Evolutionary conservation across 2,888 invertebrate genomes (phyloP).

Genomic region (Agrochola lychnidis): DNA sequence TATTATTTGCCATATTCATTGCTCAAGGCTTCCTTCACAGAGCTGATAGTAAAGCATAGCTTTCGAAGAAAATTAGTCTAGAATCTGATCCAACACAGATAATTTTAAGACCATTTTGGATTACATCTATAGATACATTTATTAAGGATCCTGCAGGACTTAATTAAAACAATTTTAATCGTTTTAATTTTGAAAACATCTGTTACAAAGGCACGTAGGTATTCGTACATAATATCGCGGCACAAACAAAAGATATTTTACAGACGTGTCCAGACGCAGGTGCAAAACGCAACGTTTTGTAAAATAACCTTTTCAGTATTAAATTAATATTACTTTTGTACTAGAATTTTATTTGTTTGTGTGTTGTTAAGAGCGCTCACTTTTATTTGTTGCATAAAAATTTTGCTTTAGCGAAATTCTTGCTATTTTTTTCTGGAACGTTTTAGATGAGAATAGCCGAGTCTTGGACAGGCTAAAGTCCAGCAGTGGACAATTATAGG

Average conservation of each 20-base stretch:
- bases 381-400: not conserved
- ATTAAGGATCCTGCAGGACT: not conserved
- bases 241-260: constrained; percentile 56
- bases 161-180: constrained; percentile 61
- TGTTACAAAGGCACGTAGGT: constrained; percentile 65
- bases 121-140: not conserved
- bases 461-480: not conserved
- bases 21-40: not conserved
- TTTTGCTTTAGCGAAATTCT: not conserved
- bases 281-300: constrained; percentile 60
- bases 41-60: not conserved
- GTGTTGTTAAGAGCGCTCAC: not conserved
- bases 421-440: not conserved
- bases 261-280: constrained; percentile 51
- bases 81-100: not conserved
- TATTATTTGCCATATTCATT: constrained; percentile 4
- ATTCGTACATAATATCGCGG: constrained; percentile 59
- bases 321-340: not conserved
- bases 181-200: constrained; percentile 66
- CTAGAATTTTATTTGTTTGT: constrained; percentile 4
- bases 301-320: constrained; percentile 48
- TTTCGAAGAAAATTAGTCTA: not conserved
- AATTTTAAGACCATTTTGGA: not conserved
- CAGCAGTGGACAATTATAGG: not conserved
- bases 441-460: not conserved